Base-by-base conservation (phyloP, 1,140 invertebrate genomes). In the Drosophila lini region DNA sequence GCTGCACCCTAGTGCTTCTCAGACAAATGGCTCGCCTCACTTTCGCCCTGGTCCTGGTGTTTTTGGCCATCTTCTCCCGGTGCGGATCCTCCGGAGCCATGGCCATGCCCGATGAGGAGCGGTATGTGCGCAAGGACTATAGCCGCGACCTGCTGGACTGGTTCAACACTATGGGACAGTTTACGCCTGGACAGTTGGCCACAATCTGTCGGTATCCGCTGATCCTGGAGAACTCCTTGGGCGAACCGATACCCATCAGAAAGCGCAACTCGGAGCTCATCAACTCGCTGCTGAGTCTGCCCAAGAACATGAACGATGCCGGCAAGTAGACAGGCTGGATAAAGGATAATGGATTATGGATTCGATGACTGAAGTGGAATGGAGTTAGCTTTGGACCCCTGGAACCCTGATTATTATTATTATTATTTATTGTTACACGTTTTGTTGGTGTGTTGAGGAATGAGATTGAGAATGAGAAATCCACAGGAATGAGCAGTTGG, bases 201-300 rank as follows among this genome's bases (percentile, higher is more conserved):
- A 57, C 44, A 8, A 78, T 78, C 6, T 92, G 89, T 45, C 83
- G 81, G 47, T 90, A 88, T 73, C 84, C 84, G 0, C 62, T 85
- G 36, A 76, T 76, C 31, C 34, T 70, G 48, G 73, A 53, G 34
- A 92, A 92, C 64, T 74, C 69, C 1, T 44, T 90, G 22, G 41
- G 52, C 22, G 64, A 45, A 13, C 69, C 91, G 10, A 65, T 85
- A 11, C 69, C 70, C 10, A 79, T 92, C 64, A 91, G 91, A 1
- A 96, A 96, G 89, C 93, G 95, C 8, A 96, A 96, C 80, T 95
- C 95, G 0, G 96, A 96, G 78, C 92, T 96, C 6, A 96, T 96
- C 61, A 96, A 96, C 79, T 95, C 95, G 2, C 91, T 96, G 2
- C 89, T 96, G 1, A 94, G 95, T 31, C 83, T 96, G 32, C 96